A percentile compares a stretch with the other conserved stretches of the same genome.
These are phyloP conservation scores for Argyrosomus regius DNA, from an alignment of 2,797 vertebrate species.

Conservation along the genomic window DNA sequence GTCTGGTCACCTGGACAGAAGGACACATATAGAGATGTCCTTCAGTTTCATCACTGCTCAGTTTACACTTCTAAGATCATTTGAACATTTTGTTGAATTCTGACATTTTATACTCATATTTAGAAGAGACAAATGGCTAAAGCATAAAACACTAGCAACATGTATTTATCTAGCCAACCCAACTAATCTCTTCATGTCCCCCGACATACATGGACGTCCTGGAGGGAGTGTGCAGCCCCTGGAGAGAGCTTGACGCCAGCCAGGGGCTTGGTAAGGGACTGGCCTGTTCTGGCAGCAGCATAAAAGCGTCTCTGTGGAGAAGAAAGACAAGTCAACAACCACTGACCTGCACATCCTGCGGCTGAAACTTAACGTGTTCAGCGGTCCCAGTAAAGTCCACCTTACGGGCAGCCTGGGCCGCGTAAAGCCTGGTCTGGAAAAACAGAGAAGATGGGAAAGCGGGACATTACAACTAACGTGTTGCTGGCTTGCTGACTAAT, in stretches of 20 bases:
- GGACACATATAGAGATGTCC: neutral
- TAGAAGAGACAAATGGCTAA: neutral
- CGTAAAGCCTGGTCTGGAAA: conserved; percentile 91
- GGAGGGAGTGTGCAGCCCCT: conserved; percentile 55
- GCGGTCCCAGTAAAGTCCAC: conserved; percentile 72
- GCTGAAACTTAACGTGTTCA: conserved; percentile 77
- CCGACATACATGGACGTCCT: conserved; percentile 80
- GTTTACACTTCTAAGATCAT: conserved; percentile 4
- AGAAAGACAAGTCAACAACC: conserved; percentile 65
- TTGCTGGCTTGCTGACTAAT: conserved; percentile 9
- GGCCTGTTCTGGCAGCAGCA: conserved; percentile 59
- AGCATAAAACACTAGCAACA: neutral
- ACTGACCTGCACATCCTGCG: conserved; percentile 93
- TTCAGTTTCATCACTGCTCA: neutral
- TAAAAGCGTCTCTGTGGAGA: conserved; percentile 72
- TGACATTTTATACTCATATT: neutral
- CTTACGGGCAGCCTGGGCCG: conserved; percentile 91
- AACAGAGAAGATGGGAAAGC: conserved; percentile 60
- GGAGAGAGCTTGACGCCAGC: conserved; percentile 69
- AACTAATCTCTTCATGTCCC: neutral
- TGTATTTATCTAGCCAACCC: neutral
- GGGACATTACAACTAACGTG: conserved; percentile 53
- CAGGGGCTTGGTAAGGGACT: conserved; percentile 70
- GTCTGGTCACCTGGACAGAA: conserved; percentile 83
- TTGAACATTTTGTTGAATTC: neutral